Percentiles rank a stretch among this genome's conserved stretches.
Conservation (phyloP, 2,888 invertebrate genomes). For the Blastobasis lacticolella region DNA sequence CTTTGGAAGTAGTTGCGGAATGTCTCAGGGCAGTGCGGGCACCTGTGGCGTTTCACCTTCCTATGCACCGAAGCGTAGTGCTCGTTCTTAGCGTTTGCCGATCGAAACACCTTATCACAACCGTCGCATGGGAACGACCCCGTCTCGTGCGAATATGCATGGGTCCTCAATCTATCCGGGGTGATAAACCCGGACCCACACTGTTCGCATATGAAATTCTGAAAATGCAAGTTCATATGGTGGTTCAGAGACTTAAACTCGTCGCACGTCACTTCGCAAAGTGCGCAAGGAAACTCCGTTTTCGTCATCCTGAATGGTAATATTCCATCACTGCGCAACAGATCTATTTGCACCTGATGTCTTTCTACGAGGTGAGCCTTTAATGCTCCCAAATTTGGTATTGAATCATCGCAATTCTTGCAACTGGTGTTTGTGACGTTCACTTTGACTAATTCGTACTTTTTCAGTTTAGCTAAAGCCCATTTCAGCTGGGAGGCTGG, state of each 20-base stretch:
- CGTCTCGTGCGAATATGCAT: constrained; percentile 50
- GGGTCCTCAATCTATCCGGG: constrained; percentile 48
- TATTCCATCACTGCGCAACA: constrained; percentile 38
- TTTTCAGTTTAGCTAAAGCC: constrained; percentile 41
- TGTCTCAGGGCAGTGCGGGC: constrained; percentile 53
- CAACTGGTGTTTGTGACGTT: constrained; percentile 50
- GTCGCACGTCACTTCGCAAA: constrained; percentile 41
- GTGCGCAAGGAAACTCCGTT: constrained; percentile 40
- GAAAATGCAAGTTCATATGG: constrained; percentile 65
- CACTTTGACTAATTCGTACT: constrained; percentile 51
- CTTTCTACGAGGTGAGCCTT: constrained; percentile 41
- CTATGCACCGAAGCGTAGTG: constrained; percentile 67
- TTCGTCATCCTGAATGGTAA: constrained; percentile 47
- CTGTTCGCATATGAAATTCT: constrained; percentile 60
- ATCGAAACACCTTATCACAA: constrained; percentile 66
- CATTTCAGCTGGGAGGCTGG: constrained; percentile 29
- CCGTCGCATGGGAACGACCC: constrained; percentile 54
- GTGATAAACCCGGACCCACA: constrained; percentile 61
- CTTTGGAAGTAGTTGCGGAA: constrained; percentile 62
- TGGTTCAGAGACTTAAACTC: constrained; percentile 57
- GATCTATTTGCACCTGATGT: constrained; percentile 40
- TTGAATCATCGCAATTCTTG: constrained; percentile 38
- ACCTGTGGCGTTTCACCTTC: constrained; percentile 54
- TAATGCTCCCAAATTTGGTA: constrained; percentile 31
- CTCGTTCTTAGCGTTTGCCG: constrained; percentile 57